These are phyloP conservation scores for Chrysochloris asiatica DNA, from an alignment of 2,113 vertebrate species.

Conservation along the genomic window DNA sequence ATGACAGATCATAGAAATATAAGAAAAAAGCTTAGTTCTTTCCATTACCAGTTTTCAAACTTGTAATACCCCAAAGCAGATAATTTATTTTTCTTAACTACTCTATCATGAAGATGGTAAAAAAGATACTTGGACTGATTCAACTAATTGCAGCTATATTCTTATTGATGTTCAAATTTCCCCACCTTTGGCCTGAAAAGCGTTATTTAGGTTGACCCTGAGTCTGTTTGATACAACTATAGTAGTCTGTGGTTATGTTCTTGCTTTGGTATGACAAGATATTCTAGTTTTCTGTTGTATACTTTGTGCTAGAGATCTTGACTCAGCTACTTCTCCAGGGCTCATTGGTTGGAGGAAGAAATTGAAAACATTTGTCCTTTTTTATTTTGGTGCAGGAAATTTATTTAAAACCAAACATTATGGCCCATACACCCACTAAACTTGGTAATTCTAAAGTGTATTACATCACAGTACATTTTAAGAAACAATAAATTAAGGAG, in stretches of 20 bases:
- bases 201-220: not conserved
- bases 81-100: not conserved
- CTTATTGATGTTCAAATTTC: not conserved
- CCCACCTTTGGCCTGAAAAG: not conserved
- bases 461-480: not conserved
- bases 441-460: not conserved
- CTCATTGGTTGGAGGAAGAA: not conserved
- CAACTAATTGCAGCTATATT: not conserved
- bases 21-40: not conserved
- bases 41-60: not conserved
- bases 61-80: not conserved
- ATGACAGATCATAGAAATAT: not conserved
- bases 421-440: not conserved
- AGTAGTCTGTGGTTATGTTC: not conserved
- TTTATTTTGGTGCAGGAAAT: not conserved
- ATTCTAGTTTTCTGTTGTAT: not conserved
- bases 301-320: not conserved
- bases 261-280: not conserved
- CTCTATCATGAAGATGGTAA: not conserved
- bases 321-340: not conserved
- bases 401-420: not conserved
- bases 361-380: not conserved
- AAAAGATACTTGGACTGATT: not conserved
- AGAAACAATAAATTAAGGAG: not conserved
- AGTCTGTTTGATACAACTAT: not conserved